phyloP scores from a whole-genome alignment of 2,797 vertebrate genomes.

The Benthosema pterotum region DNA sequence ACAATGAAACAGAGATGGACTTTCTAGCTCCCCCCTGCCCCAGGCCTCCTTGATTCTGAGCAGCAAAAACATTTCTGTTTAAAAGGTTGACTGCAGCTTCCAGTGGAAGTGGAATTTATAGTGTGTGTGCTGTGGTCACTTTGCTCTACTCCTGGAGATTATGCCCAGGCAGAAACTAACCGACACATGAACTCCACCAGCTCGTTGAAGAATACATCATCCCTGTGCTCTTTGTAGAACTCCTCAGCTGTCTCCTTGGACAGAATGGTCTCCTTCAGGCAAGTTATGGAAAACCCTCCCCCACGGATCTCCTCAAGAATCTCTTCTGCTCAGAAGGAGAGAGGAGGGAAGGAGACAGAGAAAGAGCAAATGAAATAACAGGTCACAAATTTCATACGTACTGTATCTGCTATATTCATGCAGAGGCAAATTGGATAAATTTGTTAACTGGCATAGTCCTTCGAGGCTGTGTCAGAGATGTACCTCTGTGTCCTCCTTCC shows the following conservation, averaged over 20 bases:
- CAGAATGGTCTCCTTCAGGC: slow-evolving; percentile 80
- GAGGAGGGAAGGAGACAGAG: neutral
- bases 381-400: neutral
- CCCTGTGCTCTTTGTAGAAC: slow-evolving; percentile 85
- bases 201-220: slow-evolving; percentile 84
- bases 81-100: slow-evolving; percentile 41
- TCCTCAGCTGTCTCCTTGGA: slow-evolving; percentile 78
- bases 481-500: slow-evolving; percentile 83
- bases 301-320: slow-evolving; percentile 82
- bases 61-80: slow-evolving; percentile 39
- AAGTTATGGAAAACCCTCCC: slow-evolving; percentile 81
- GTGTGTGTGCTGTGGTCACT: slow-evolving; percentile 22
- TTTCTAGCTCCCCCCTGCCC: slow-evolving; percentile 30
- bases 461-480: neutral
- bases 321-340: slow-evolving; percentile 66
- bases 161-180: slow-evolving; percentile 74
- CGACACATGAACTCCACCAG: slow-evolving; percentile 84
- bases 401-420: neutral
- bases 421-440: neutral
- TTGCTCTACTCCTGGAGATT: slow-evolving; percentile 4
- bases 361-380: neutral
- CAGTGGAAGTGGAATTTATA: slow-evolving; percentile 25
- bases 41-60: slow-evolving; percentile 51
- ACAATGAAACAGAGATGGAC: slow-evolving; percentile 55
- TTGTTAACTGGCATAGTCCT: neutral